Conservation (phyloP, 2,888 invertebrate genomes). For the Labia minor region DNA sequence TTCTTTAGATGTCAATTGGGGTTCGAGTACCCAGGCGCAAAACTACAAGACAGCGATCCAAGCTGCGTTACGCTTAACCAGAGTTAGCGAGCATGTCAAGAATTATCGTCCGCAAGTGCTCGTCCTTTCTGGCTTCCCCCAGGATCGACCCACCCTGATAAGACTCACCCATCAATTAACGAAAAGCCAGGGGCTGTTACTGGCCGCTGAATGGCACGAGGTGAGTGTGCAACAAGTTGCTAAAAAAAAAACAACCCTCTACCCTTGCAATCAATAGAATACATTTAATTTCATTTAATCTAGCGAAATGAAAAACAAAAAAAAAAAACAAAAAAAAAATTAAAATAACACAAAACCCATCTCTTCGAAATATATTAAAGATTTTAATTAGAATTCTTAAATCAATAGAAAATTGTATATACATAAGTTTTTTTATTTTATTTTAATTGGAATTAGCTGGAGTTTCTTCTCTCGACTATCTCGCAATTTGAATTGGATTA, state of each 20-base stretch:
- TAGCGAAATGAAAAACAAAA: no score
- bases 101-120: slow-evolving; percentile 89
- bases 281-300: no score
- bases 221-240: slow-evolving; percentile 41
- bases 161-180: slow-evolving; percentile 88
- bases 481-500: no score
- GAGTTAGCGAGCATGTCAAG: slow-evolving; percentile 91
- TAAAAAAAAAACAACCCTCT: background rate
- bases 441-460: no score
- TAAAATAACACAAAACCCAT: no score
- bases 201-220: slow-evolving; percentile 77
- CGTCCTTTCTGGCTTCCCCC: slow-evolving; percentile 75
- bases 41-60: slow-evolving; percentile 85
- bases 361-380: no score
- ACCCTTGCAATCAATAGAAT: background rate
- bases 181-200: slow-evolving; percentile 78
- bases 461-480: no score
- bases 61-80: slow-evolving; percentile 64
- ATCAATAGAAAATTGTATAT: no score
- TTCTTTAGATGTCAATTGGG: slow-evolving; percentile 61
- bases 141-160: slow-evolving; percentile 72
- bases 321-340: no score
- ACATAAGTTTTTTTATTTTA: no score
- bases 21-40: slow-evolving; percentile 92
- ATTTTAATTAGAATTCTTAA: no score